Evolutionary conservation across 2,113 vertebrate species (phyloP).

Genomic region (Notothenia coriiceps): DNA sequence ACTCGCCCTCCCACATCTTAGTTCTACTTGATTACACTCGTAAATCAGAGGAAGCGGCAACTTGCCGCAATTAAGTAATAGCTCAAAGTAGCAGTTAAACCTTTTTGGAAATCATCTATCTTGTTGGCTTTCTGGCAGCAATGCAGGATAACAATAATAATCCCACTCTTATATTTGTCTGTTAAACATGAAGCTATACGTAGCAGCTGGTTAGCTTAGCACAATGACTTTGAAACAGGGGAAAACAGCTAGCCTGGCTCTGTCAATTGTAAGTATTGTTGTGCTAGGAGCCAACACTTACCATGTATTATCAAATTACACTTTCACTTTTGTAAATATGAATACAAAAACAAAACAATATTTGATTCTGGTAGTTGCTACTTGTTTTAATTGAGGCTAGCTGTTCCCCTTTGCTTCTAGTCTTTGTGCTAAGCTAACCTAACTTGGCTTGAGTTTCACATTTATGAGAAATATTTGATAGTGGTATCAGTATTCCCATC

Average conservation of each 20-base stretch:
- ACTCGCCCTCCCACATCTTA: slow-evolving; percentile 8
- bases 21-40: slow-evolving; percentile 38
- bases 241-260: slow-evolving; percentile 1
- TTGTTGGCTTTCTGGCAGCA: neutral
- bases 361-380: too few relatives aligned
- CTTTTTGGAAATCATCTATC: neutral
- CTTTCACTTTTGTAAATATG: neutral
- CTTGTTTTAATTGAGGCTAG: neutral
- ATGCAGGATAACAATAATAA: slow-evolving; percentile 3
- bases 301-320: too few relatives aligned
- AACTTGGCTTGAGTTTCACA: slow-evolving; percentile 10
- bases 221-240: neutral
- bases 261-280: neutral
- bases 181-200: neutral
- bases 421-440: slow-evolving; percentile 44
- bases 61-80: slow-evolving; percentile 20
- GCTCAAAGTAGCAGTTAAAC: neutral
- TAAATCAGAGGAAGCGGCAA: slow-evolving; percentile 27
- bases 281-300: neutral
- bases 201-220: slow-evolving; percentile 25
- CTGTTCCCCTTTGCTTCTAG: neutral
- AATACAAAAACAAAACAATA: neutral
- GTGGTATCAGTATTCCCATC: slow-evolving; percentile 1
- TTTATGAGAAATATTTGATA: neutral
- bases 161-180: neutral